Conservation (phyloP, 2,113 vertebrate species). For the Eptatretus burgeri region DNA sequence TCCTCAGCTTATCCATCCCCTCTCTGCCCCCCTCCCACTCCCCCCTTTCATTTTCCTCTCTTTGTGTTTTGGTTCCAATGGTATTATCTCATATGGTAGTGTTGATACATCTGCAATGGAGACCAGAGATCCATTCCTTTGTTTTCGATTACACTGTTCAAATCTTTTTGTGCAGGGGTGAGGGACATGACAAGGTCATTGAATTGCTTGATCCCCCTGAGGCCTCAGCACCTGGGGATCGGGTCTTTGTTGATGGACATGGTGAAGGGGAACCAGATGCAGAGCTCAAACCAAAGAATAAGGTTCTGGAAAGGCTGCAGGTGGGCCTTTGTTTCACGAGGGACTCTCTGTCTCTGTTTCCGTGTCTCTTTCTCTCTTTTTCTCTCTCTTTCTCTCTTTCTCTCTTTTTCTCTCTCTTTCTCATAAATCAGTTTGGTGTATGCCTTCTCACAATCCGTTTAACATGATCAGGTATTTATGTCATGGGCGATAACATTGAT, state of each 20-base stretch:
- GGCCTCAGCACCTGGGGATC: conserved; percentile 42
- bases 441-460: background rate
- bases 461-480: background rate
- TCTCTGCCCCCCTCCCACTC: too few relatives aligned
- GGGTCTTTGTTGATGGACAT: conserved; percentile 49
- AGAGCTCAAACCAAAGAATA: conserved; percentile 81
- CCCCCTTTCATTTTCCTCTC: too few relatives aligned
- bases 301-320: conserved; percentile 83
- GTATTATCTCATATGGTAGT: too few relatives aligned
- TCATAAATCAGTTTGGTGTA: background rate
- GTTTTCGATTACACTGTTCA: background rate
- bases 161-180: conserved; percentile 20
- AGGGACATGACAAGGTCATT: conserved; percentile 25
- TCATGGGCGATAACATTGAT: too few relatives aligned
- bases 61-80: too few relatives aligned
- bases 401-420: background rate
- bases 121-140: background rate
- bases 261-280: conserved; percentile 39
- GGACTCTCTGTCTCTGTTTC: background rate
- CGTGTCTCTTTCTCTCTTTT: background rate
- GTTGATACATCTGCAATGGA: too few relatives aligned
- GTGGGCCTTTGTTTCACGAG: conserved; percentile 15
- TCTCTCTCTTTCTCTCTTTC: background rate
- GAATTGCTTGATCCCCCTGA: conserved; percentile 59
- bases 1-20: too few relatives aligned